A percentile compares a stretch with the other conserved stretches of the same genome.
These are phyloP conservation scores for Euleptes europaea DNA, from an alignment of 2,113 vertebrate species.

Conservation along the genomic window DNA sequence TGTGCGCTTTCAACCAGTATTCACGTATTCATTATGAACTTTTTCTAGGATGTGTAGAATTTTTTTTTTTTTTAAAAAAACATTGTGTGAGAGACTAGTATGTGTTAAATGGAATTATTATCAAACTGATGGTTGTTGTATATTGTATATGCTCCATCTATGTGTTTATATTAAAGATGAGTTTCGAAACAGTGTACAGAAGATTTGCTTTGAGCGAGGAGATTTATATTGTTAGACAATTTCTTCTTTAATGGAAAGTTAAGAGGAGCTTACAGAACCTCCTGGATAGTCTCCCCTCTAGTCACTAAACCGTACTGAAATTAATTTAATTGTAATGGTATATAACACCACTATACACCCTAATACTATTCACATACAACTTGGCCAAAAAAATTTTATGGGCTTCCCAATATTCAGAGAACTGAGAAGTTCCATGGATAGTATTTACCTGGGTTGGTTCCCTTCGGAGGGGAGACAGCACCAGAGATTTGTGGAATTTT, in stretches of 20 bases:
- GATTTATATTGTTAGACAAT: neutral
- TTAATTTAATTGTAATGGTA: neutral
- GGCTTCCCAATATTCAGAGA: no score
- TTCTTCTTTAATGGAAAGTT: neutral
- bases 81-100: constrained; percentile 1
- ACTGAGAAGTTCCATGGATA: no score
- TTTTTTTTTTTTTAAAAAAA: constrained; percentile 19
- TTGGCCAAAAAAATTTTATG: neutral
- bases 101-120: constrained; percentile 36
- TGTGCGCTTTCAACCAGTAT: constrained; percentile 21
- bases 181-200: neutral
- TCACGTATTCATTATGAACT: constrained; percentile 3
- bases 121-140: constrained; percentile 39
- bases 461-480: no score
- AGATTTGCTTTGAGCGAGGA: neutral
- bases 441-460: no score
- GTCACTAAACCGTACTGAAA: neutral
- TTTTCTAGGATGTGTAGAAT: constrained; percentile 17
- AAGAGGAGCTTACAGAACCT: neutral
- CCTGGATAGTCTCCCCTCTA: neutral
- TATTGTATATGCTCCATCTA: constrained; percentile 31
- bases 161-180: constrained; percentile 46
- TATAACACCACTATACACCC: neutral
- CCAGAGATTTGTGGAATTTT: no score
- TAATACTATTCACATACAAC: neutral